phyloP scores from a whole-genome alignment of 2,888 invertebrate species.

The Cheilosia impressa region DNA sequence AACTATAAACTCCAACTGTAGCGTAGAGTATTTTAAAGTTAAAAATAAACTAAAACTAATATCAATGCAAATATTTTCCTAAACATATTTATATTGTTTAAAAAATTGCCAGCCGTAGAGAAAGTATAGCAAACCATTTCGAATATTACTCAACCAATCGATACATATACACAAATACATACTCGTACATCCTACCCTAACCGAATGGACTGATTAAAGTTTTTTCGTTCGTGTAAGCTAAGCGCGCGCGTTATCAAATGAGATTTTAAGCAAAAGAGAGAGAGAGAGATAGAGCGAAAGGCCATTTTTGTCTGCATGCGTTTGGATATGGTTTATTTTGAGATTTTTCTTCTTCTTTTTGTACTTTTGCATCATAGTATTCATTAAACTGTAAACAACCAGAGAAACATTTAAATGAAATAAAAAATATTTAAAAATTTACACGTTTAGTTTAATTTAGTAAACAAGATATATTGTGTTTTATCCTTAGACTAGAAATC shows the following conservation, averaged over 20 bases:
- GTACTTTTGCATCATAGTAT: slow-evolving; percentile 69
- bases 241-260: slow-evolving; percentile 15
- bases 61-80: slow-evolving; percentile 70
- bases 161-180: slow-evolving; percentile 41
- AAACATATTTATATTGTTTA: slow-evolving; percentile 38
- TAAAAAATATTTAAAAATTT: slow-evolving; percentile 71
- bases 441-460: slow-evolving; percentile 56
- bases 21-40: slow-evolving; percentile 38
- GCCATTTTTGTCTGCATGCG: slow-evolving; percentile 39
- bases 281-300: slow-evolving; percentile 7
- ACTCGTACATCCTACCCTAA: slow-evolving; percentile 42
- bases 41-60: slow-evolving; percentile 25
- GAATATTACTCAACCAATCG: slow-evolving; percentile 17
- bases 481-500: slow-evolving; percentile 67
- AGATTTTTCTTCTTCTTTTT: slow-evolving; percentile 48
- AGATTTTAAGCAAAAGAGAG: slow-evolving; percentile 9
- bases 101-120: slow-evolving; percentile 36
- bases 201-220: slow-evolving; percentile 57
- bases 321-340: slow-evolving; percentile 53
- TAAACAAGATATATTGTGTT: slow-evolving; percentile 73
- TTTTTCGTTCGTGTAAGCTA: slow-evolving; percentile 26
- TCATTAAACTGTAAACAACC: slow-evolving; percentile 56
- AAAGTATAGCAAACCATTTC: slow-evolving; percentile 4
- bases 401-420: slow-evolving; percentile 61
- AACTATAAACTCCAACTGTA: slow-evolving; percentile 29